These are phyloP conservation scores for Hipposideros larvatus DNA, from an alignment of 2,797 vertebrate genomes.

Conservation along the genomic window DNA sequence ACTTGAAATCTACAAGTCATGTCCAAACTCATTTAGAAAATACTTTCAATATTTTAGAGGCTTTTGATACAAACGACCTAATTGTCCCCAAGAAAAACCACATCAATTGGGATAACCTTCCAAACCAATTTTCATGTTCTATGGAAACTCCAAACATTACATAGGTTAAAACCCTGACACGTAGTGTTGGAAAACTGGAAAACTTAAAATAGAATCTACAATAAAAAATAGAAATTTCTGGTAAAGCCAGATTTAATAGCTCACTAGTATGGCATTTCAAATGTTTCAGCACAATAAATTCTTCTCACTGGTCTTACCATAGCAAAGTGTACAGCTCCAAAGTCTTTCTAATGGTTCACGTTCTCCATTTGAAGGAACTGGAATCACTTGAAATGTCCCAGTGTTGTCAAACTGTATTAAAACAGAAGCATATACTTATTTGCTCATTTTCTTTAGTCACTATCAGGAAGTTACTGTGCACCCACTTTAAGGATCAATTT, in stretches of 20 bases:
- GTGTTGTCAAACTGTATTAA: slow-evolving; percentile 81
- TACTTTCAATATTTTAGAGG: slow-evolving; percentile 31
- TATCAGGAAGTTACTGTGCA: background rate
- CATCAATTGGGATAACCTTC: background rate
- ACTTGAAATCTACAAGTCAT: background rate
- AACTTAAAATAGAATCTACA: slow-evolving; percentile 19
- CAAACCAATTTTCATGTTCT: slow-evolving; percentile 14
- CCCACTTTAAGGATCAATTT: background rate
- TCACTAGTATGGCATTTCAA: background rate
- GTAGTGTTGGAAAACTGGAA: background rate
- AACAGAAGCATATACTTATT: slow-evolving; percentile 20
- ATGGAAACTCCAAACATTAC: background rate
- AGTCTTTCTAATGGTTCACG: slow-evolving; percentile 68
- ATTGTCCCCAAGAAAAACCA: background rate
- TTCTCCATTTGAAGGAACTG: slow-evolving; percentile 43
- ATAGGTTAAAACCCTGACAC: background rate
- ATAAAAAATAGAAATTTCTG: background rate
- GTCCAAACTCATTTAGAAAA: slow-evolving; percentile 25
- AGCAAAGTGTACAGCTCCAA: slow-evolving; percentile 80
- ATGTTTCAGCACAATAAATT: background rate
- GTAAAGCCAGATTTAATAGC: background rate
- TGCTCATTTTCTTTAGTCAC: background rate
- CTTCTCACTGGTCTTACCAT: slow-evolving; percentile 76
- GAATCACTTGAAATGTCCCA: slow-evolving; percentile 82
- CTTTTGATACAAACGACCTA: slow-evolving; percentile 8